Evolutionary conservation across 1,140 invertebrate species (phyloP), one percentile per base, ranked within the genome.

Genomic region (Leptinotarsa texana): DNA sequence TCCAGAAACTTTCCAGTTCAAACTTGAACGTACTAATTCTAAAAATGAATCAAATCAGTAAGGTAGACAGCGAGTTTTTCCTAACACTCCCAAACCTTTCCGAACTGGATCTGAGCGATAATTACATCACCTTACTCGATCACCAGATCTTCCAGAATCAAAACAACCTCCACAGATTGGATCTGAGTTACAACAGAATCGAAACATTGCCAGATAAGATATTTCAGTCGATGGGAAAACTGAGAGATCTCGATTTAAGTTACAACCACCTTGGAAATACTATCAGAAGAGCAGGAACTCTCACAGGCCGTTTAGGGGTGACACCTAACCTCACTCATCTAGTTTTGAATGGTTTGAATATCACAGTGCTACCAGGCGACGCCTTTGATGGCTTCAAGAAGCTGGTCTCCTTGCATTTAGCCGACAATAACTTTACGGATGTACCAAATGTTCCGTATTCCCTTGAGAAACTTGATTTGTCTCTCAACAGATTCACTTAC

Each of bases 41-140:
- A 33, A 77, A 75, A 17, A 78, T 83, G 57, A 89, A 89, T 78
- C 76, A 75, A 67, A 87, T 89, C 49, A 76, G 67, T 33, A 75
- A 81, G 18, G 84, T 90, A 13, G 73, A 77, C n/a, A 15, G 71
- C 1, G 73, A 83, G n/a, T 85, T 83, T 68, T 85, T 85, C 13
- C 75, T 86, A 0, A 69, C 78, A n/a, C 77, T 89, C 15, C 83
- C 86, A 11, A 82, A 85, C 62, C 80, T 89, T 4, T 82, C 77
- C 74, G 72, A 80, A 22, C 80, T 89, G 18, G 86, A 89, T 83
- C 84, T 90, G 68, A 88, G 87, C 72, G 74, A 87, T 67, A 90
- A 90, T 79, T 57, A 83, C 73, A 76, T 90, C 17, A 82, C 82
- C 57, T 80, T 68, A n/a, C 80, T 89, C 17, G 82, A 72, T 15